Evolutionary conservation across 2,113 vertebrate genomes (phyloP).

Genomic region (Engystomops pustulosus): DNA sequence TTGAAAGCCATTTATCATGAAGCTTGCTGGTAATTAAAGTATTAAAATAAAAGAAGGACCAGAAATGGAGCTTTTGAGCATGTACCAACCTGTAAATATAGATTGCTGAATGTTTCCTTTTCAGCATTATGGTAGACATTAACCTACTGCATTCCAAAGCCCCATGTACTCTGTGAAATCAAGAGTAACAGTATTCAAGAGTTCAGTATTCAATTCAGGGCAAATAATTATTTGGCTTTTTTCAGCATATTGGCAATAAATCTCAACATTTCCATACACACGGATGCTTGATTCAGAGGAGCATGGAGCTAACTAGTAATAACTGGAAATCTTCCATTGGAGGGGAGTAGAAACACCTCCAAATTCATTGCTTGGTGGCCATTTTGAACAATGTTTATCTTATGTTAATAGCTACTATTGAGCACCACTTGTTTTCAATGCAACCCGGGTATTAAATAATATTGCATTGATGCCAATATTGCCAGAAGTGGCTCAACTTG

Average conservation of each 20-base stretch:
- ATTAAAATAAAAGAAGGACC: constrained; percentile 51
- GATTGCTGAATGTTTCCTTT: not conserved
- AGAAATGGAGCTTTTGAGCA: constrained; percentile 46
- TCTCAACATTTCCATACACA: no score
- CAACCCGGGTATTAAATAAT: not conserved
- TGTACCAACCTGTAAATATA: constrained; percentile 43
- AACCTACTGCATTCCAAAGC: constrained; percentile 7
- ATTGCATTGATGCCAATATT: no score
- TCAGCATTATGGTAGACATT: not conserved
- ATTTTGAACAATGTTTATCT: no score
- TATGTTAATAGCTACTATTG: no score
- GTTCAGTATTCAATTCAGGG: not conserved
- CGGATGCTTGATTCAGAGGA: no score
- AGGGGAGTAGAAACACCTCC: no score
- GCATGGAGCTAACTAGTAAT: no score
- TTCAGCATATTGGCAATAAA: not conserved
- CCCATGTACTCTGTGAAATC: not conserved
- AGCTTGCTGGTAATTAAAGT: constrained; percentile 51
- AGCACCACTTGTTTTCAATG: not conserved
- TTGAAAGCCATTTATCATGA: constrained; percentile 49
- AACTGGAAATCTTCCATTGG: no score
- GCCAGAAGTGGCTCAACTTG: no score
- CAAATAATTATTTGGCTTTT: not conserved
- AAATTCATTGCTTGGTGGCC: no score
- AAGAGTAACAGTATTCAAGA: no score